phyloP scores from a whole-genome alignment of 1,140 invertebrate species.

The Akabosia matsudoensis region DNA sequence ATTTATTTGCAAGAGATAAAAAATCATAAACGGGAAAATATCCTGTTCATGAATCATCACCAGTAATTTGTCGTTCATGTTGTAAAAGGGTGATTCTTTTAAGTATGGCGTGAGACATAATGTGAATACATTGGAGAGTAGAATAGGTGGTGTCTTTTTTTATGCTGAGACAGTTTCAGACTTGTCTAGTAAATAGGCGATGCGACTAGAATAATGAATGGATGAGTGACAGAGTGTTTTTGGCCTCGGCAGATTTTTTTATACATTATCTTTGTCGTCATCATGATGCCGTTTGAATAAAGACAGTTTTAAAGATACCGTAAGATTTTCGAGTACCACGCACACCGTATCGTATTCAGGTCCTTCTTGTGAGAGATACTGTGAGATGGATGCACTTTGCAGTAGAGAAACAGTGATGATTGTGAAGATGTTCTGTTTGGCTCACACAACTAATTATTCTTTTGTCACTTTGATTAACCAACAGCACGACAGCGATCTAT shows the following conservation, averaged over 20 bases:
- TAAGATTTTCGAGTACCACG: too few species aligned
- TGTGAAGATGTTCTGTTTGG: background rate
- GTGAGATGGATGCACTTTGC: too few species aligned
- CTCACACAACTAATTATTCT: constrained; percentile 14
- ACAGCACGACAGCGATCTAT: background rate
- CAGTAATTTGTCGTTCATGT: too few species aligned
- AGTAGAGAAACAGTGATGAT: background rate
- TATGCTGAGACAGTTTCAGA: background rate
- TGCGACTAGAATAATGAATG: background rate
- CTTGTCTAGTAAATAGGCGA: background rate
- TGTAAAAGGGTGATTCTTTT: too few species aligned
- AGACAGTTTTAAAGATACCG: background rate
- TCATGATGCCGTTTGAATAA: background rate
- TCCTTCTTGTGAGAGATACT: too few species aligned
- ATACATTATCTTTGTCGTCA: background rate
- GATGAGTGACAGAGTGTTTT: background rate
- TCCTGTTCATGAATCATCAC: too few species aligned
- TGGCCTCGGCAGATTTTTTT: background rate
- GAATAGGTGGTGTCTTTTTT: background rate
- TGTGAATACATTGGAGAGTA: background rate
- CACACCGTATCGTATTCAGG: too few species aligned
- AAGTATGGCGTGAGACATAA: too few species aligned
- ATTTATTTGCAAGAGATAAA: too few species aligned
- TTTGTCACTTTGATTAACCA: constrained; percentile 19
- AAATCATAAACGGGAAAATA: too few species aligned